phyloP scores from a whole-genome alignment of 2,888 invertebrate genomes.

The Oligia strigilis region DNA sequence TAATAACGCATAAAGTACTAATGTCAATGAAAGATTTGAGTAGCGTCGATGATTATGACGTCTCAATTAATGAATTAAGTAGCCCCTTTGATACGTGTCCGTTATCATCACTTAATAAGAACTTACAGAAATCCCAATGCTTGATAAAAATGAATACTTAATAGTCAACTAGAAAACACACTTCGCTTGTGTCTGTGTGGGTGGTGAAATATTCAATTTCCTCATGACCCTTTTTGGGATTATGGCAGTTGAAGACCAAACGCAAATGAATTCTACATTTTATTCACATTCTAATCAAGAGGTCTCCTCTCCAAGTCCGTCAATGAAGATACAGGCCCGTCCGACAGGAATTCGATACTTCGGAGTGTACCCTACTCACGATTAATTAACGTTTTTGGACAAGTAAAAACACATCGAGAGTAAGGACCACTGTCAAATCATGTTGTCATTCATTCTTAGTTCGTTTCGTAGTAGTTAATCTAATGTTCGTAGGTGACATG shows the following conservation, averaged over 20 bases:
- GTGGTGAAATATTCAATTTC: neutral
- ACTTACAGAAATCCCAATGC: constrained; percentile 16
- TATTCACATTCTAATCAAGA: neutral
- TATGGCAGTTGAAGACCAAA: neutral
- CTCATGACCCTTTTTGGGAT: neutral
- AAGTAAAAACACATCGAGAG: neutral
- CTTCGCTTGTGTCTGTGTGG: neutral
- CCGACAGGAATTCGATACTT: neutral
- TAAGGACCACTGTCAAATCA: neutral
- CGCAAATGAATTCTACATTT: neutral
- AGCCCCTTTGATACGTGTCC: constrained; percentile 6
- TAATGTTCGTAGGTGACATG: neutral
- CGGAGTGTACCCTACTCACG: neutral
- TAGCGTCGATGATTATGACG: constrained; percentile 23
- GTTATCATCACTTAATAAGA: constrained; percentile 7
- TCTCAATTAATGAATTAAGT: constrained; percentile 37
- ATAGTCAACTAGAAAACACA: too few relatives aligned
- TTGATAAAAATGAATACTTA: neutral
- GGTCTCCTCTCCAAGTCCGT: neutral
- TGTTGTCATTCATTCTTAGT: neutral
- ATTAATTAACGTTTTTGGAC: neutral
- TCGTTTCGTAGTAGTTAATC: neutral
- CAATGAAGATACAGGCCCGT: neutral
- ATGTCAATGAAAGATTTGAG: constrained; percentile 26
- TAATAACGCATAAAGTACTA: constrained; percentile 27